Conservation (phyloP, 2,797 vertebrate genomes). For the Bradypodion ventrale region DNA sequence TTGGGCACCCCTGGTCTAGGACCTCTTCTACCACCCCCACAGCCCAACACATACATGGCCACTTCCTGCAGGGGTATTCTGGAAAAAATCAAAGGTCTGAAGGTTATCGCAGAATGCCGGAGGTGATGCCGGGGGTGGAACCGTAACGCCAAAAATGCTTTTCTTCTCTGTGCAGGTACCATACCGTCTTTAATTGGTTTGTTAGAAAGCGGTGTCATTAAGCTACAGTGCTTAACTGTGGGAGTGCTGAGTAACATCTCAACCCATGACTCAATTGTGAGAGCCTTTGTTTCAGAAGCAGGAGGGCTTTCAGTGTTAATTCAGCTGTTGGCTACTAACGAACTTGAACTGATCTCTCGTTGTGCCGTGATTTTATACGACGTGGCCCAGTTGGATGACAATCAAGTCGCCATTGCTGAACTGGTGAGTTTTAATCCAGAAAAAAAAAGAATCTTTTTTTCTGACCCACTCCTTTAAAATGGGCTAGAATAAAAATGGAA, state of each 20-base stretch:
- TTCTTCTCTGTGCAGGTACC: slow-evolving; percentile 63
- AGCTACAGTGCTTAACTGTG: slow-evolving; percentile 70
- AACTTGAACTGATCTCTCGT: slow-evolving; percentile 76
- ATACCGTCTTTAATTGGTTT: slow-evolving; percentile 73
- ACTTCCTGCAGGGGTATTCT: background rate
- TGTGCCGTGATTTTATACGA: slow-evolving; percentile 77
- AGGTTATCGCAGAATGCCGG: background rate
- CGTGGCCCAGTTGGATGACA: slow-evolving; percentile 64
- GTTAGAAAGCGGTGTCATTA: slow-evolving; percentile 57
- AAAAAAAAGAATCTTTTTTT: background rate
- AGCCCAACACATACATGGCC: background rate
- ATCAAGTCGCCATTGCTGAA: slow-evolving; percentile 69
- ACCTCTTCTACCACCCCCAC: background rate
- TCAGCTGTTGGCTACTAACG: slow-evolving; percentile 58
- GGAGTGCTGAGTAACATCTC: slow-evolving; percentile 80
- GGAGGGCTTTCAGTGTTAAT: slow-evolving; percentile 71
- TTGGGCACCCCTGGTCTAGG: too few species aligned
- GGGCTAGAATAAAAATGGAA: background rate
- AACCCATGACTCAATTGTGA: slow-evolving; percentile 57
- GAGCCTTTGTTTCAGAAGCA: slow-evolving; percentile 65
- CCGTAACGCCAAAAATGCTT: background rate
- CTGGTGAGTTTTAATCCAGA: slow-evolving; percentile 62
- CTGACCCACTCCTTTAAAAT: background rate
- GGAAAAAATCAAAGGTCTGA: background rate
- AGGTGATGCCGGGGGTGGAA: background rate